These are phyloP conservation scores for Tylochromis polylepis DNA, from an alignment of 2,113 vertebrate species.

Conservation along the genomic window DNA sequence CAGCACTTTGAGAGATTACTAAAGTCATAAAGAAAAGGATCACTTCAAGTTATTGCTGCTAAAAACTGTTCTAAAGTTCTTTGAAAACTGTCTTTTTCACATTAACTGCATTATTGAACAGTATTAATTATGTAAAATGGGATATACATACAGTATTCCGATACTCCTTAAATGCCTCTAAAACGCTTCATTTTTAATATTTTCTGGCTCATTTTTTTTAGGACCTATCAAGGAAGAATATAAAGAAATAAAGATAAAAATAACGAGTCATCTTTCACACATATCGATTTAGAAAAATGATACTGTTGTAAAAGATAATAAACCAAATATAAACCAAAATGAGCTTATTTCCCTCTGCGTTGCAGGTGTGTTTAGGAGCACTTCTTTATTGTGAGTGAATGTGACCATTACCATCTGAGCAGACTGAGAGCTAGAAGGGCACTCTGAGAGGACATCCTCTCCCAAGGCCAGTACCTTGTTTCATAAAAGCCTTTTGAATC, in stretches of 20 bases:
- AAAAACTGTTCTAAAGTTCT: not conserved
- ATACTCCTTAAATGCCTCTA: not conserved
- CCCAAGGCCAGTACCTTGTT: not conserved
- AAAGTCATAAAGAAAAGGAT: not conserved
- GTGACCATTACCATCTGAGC: not conserved
- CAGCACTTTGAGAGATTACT: not conserved
- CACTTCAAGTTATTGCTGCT: not conserved
- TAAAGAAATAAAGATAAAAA: not conserved
- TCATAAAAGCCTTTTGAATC: not conserved
- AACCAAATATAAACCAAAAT: not conserved
- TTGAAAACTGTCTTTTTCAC: not conserved
- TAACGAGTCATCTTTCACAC: not conserved
- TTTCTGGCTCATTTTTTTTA: not conserved
- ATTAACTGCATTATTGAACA: not conserved
- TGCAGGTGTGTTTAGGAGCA: not conserved
- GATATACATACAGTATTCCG: not conserved
- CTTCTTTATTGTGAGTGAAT: not conserved
- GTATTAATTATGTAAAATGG: not conserved
- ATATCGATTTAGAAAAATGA: not conserved
- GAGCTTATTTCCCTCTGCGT: not conserved
- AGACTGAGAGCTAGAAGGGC: not conserved
- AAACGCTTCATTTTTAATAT: not conserved
- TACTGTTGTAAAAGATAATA: not conserved
- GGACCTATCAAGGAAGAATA: not conserved
- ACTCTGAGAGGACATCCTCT: not conserved